Conservation (phyloP, 2,797 vertebrate genomes). For the Peromyscus aztecus region DNA sequence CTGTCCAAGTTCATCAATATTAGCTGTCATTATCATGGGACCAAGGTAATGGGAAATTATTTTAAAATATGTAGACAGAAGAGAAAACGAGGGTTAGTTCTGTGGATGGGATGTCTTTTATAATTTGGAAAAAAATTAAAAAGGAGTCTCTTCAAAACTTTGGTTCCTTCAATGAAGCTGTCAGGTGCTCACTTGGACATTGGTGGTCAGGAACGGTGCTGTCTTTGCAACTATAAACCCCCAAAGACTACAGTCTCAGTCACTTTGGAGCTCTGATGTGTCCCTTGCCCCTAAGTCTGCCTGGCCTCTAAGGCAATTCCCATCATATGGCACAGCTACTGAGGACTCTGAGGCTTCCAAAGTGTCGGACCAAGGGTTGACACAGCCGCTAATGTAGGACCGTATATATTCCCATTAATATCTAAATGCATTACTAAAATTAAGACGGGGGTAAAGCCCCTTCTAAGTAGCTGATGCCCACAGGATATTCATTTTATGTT, state of each 20-base stretch:
- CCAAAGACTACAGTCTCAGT: background rate
- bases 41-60: background rate
- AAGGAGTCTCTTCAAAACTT: background rate
- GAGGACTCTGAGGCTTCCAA: background rate
- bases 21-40: background rate
- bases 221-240: background rate
- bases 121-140: background rate
- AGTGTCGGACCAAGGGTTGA: background rate
- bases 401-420: background rate
- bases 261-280: rapidly evolving
- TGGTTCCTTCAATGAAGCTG: background rate
- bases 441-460: background rate
- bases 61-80: background rate
- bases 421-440: slow-evolving; percentile 55
- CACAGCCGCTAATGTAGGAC: background rate
- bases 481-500: slow-evolving; percentile 9
- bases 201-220: background rate
- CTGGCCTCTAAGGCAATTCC: background rate
- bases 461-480: background rate
- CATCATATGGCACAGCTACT: background rate
- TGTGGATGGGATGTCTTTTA: background rate
- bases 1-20: background rate
- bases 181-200: background rate
- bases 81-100: background rate
- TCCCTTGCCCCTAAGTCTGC: background rate